These are phyloP conservation scores for Ramphastos sulfuratus DNA, from an alignment of 2,113 vertebrate species.

Conservation along the genomic window DNA sequence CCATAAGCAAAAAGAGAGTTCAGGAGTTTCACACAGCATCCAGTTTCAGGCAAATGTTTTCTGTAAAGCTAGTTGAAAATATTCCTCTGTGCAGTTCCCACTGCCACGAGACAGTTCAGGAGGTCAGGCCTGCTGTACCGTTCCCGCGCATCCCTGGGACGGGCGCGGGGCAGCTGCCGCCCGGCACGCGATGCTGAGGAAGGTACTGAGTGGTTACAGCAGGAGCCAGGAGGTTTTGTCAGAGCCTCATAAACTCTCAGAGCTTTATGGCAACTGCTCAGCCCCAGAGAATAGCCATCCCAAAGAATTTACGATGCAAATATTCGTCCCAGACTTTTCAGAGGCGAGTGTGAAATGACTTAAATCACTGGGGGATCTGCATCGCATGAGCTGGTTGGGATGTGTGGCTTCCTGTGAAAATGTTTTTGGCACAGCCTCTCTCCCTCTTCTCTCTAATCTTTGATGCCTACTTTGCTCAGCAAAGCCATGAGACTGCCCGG, in stretches of 20 bases:
- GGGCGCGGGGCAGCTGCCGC: neutral
- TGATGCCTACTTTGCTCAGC: neutral
- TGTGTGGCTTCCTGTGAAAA: neutral
- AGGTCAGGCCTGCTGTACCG: neutral
- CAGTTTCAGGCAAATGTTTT: constrained; percentile 57
- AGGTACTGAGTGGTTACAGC: neutral
- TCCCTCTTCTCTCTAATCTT: neutral
- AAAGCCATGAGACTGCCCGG: neutral
- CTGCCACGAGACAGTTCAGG: neutral
- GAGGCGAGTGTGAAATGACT: neutral
- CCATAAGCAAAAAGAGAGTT: neutral
- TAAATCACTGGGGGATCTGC: neutral
- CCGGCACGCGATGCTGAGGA: neutral
- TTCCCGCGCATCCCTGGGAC: neutral
- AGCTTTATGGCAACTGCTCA: neutral
- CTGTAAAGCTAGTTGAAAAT: constrained; percentile 27
- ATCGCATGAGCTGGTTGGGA: neutral
- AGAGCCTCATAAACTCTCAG: neutral
- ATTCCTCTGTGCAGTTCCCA: neutral
- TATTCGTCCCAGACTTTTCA: neutral
- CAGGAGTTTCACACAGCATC: constrained; percentile 58
- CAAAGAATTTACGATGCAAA: neutral
- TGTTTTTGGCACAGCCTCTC: neutral
- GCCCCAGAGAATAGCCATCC: neutral
- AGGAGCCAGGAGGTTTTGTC: neutral